Conservation (phyloP, 2,797 vertebrate genomes). For the Micromesistius poutassou region DNA sequence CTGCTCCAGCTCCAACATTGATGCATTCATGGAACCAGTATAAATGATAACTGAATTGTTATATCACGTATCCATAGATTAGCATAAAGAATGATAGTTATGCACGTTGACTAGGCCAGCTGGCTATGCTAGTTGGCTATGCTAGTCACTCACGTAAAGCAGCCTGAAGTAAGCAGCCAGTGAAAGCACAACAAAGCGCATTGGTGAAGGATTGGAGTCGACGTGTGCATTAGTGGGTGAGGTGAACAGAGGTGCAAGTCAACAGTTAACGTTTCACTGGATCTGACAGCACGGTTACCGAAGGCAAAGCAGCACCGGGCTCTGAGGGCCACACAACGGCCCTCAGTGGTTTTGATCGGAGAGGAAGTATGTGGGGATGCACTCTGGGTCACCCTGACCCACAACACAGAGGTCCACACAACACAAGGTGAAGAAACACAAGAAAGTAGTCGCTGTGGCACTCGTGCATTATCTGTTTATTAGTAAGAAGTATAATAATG, state of each 20-base stretch:
- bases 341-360: neutral
- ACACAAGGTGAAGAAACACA: neutral
- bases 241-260: neutral
- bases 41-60: too few species aligned
- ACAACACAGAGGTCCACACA: neutral
- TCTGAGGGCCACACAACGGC: neutral
- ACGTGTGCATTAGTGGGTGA: neutral
- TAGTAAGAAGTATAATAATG: neutral
- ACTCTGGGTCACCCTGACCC: neutral
- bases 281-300: neutral
- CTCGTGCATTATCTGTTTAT: neutral
- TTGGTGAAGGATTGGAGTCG: neutral
- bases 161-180: neutral
- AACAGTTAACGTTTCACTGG: neutral
- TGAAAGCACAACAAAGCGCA: neutral
- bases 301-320: neutral
- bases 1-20: too few species aligned
- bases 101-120: too few species aligned
- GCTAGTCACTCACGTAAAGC: neutral
- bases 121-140: neutral
- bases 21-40: too few species aligned
- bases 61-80: neutral
- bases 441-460: neutral
- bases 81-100: neutral
- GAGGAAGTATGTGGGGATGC: neutral